Percentiles rank a stretch among this genome's conserved stretches.
phyloP scores from a whole-genome alignment of 2,797 vertebrate genomes.

The Etheostoma perlongum region DNA sequence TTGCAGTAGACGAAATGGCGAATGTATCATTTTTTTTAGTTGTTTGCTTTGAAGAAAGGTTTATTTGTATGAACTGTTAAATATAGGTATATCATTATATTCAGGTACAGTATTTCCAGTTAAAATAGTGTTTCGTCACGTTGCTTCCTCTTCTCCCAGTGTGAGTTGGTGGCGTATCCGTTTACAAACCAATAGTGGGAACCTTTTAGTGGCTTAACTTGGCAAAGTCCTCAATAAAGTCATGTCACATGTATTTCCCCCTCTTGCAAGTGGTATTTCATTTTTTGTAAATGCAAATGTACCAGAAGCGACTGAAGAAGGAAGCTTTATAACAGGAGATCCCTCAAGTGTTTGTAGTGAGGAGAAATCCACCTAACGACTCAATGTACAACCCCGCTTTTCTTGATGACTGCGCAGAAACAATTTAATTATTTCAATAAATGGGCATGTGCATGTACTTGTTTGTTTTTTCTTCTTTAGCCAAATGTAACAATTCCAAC shows the following conservation, averaged over 20 bases:
- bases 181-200: conserved; percentile 40
- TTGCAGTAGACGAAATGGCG: conserved; percentile 50
- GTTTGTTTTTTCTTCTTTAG: conserved; percentile 10
- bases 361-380: conserved; percentile 37
- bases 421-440: conserved; percentile 74
- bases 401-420: conserved; percentile 62
- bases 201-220: conserved; percentile 52
- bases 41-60: conserved; percentile 55
- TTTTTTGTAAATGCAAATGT: conserved; percentile 24
- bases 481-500: no score
- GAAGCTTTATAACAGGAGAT: conserved; percentile 42
- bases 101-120: conserved; percentile 46
- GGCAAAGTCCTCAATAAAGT: conserved; percentile 12
- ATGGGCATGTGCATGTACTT: conserved; percentile 81
- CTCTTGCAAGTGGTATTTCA: not conserved
- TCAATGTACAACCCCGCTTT: conserved; percentile 58
- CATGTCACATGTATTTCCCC: not conserved
- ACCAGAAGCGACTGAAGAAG: conserved; percentile 30
- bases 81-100: conserved; percentile 20
- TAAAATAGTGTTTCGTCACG: conserved; percentile 31
- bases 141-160: conserved; percentile 31
- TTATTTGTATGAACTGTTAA: conserved; percentile 53
- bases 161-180: conserved; percentile 23
- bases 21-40: conserved; percentile 64
- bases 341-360: conserved; percentile 33